These are phyloP conservation scores for Malurus splendens DNA, from an alignment of 2,797 vertebrate genomes.

Conservation along the genomic window DNA sequence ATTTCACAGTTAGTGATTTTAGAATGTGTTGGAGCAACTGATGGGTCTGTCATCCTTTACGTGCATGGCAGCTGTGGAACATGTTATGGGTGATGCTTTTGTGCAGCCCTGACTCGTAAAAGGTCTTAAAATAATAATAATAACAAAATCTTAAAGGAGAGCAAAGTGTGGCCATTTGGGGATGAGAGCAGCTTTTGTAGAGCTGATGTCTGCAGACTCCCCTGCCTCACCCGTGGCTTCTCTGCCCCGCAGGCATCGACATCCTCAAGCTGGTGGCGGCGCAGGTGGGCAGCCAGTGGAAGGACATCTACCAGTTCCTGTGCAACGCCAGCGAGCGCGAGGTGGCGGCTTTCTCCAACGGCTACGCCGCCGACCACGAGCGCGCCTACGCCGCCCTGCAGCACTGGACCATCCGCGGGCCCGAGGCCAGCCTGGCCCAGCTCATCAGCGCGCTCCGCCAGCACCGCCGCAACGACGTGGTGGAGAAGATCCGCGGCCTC, in stretches of 20 bases:
- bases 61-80: background rate
- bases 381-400: conserved; percentile 90
- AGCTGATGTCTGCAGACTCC: background rate
- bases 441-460: conserved; percentile 92
- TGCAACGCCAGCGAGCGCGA: conserved; percentile 90
- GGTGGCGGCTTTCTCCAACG: conserved; percentile 88
- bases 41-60: background rate
- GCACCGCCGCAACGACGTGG: conserved; percentile 89
- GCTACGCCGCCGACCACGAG: conserved; percentile 87
- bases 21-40: background rate
- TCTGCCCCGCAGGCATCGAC: conserved; percentile 82
- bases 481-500: conserved; percentile 92
- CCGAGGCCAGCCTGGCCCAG: conserved; percentile 91
- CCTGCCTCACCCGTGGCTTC: background rate
- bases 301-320: conserved; percentile 91
- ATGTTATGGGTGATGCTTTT: background rate
- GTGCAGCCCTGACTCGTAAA: background rate
- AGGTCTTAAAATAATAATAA: background rate
- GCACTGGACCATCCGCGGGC: conserved; percentile 93
- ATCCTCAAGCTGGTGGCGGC: conserved; percentile 92
- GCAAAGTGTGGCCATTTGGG: accelerated
- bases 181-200: background rate
- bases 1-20: background rate
- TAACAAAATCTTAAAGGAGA: background rate
- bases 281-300: conserved; percentile 92